Base-by-base conservation (phyloP, 2,113 vertebrate species). In the Campylomormyrus tamandua region DNA sequence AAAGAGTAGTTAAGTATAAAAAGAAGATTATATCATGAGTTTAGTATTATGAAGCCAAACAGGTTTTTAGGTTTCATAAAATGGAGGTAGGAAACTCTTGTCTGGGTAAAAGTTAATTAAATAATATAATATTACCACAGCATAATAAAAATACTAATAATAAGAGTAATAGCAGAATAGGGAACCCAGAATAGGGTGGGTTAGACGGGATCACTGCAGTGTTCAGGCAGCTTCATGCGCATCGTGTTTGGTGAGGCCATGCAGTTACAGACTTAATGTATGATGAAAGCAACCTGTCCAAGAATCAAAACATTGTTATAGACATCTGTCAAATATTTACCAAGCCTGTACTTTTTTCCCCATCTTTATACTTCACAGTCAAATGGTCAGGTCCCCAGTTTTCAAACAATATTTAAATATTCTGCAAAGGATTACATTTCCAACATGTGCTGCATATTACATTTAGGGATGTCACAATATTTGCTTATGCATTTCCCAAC, bases 401-500 rank as follows among this genome's bases (percentile, higher is more conserved):
- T 80, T 42, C 74, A 39, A 80, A 42, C 35, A 80, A 80, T 80
- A 19, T 80, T 80, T 80, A 80, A 80, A 80, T 80, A 80, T 80
- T 42, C 74, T 80, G 74, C 31, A 19, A 42, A 7, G 74, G 74
- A 80, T 80, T 80, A 42, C 15, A 42, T 80, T 42, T 17, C 31
- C 4, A 80, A 80, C 74, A 80, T 80, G 74, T 80, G 31, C 27
- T 42, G 66, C 88, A 80, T 89, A 80, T 77, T 77, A 56, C 48
- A 77, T 48, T 39, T 80, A 80, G 35, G 35, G 35, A 80, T 80
- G 31, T 42, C 74, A 85, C 42, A 85, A 74, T 88, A 88, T 88
- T 88, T 48, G 62, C 88, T 49, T 62, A 74, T 42, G 24, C 45
- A 88, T 88, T 88, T 88, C 45, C 62, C n/a, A 45, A 74, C 58